Evolutionary conservation across 2,797 vertebrate genomes (phyloP), one percentile per base, ranked within the genome.

Genomic region (Siniperca obscura): DNA sequence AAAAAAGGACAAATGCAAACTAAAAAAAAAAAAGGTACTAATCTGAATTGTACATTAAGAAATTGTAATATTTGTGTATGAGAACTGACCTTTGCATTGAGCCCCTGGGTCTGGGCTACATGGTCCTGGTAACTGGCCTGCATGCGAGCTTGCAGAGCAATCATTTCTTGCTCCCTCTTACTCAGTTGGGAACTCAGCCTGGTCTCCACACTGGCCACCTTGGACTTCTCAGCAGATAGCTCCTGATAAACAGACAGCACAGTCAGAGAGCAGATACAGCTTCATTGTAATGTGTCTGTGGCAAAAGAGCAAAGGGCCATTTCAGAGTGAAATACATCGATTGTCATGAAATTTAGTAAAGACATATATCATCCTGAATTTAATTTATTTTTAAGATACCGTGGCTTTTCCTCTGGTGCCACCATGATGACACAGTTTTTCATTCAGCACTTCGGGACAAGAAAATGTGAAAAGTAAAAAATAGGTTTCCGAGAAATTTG

Each of bases 111-210:
- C 91, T 98, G 97, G 0, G 94, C 95, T 34, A 98, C 46, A 0
- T 99, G 97, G 87, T 98, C 97, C 89, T 96, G 96, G 90, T 98
- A 98, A 91, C 96, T 98, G 90, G 98, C 97, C 92, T 99, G 96
- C 98, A 99, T 99, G 34, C 97, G 97, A 0, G 96, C 96, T 90
- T 98, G 96, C 83, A 99, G 87, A 0, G 98, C 97, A 0, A 94
- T 88, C 10, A 97, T 95, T 88, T 99, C 98, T 82, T 97, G 96
- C 74, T 99, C 97, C 0, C 94, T 94, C 46, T 96, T 91, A 21
- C 95, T 94, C 44, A 98, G 94, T 93, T 99, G 97, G 85, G 97
- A 97, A 78, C 97, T 98, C 90, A 97, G 92, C 69, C 96, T 96
- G 17, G 96, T 95, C 92, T 99, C 98, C 40, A 95, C 87, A 0